Percentiles rank a stretch among this genome's conserved stretches.
These are phyloP conservation scores for Macrosoma leucophasiata DNA, from an alignment of 2,888 invertebrate genomes.

Conservation along the genomic window DNA sequence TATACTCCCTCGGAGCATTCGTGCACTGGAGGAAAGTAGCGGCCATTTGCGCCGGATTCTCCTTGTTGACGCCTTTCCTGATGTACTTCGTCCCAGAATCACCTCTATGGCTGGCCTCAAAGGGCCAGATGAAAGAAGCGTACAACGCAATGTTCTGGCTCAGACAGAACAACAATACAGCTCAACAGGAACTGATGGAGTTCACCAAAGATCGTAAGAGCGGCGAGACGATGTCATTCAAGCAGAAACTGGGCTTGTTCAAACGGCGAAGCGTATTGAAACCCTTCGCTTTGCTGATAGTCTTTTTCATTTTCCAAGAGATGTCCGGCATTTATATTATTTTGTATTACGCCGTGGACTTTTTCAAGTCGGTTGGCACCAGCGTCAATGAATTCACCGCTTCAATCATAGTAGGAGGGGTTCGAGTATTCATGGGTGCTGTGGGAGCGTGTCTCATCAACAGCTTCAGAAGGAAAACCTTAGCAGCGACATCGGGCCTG, in stretches of 20 bases:
- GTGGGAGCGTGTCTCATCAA: constrained; percentile 80
- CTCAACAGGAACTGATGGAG: constrained; percentile 79
- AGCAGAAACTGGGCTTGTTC: constrained; percentile 56
- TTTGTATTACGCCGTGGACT: constrained; percentile 82
- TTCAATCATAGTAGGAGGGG: constrained; percentile 81
- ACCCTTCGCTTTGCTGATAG: constrained; percentile 79
- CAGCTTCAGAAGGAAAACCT: constrained; percentile 76
- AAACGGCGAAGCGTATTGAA: constrained; percentile 77
- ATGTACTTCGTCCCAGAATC: constrained; percentile 82
- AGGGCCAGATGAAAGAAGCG: constrained; percentile 76
- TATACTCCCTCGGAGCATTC: constrained; percentile 80
- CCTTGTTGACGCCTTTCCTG: constrained; percentile 71
- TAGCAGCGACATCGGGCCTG: constrained; percentile 79
- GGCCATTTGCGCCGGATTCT: constrained; percentile 77
- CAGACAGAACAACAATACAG: constrained; percentile 76
- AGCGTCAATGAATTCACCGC: constrained; percentile 80
- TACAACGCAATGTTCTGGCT: constrained; percentile 79
- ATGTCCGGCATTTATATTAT: constrained; percentile 84
- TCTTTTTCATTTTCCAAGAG: constrained; percentile 82
- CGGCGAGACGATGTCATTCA: constrained; percentile 53
- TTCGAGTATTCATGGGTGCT: constrained; percentile 80
- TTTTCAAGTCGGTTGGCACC: constrained; percentile 81
- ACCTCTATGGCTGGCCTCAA: constrained; percentile 80
- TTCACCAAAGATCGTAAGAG: constrained; percentile 66
- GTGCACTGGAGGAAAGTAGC: constrained; percentile 81